These are phyloP conservation scores for Drosophila dives DNA, from an alignment of 2,888 invertebrate genomes.

Conservation along the genomic window DNA sequence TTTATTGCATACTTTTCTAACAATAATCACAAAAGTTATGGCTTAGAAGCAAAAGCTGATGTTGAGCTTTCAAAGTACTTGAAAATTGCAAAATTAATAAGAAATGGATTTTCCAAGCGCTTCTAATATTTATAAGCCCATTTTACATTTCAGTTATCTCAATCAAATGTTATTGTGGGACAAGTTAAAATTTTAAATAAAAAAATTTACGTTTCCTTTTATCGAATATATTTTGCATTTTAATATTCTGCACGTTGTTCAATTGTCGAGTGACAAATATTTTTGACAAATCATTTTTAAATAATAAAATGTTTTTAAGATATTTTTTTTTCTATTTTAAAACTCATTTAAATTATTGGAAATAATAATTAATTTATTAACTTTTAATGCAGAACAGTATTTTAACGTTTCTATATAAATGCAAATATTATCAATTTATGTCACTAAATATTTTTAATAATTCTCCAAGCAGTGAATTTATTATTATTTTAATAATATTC, in stretches of 20 bases:
- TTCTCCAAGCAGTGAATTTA: background rate
- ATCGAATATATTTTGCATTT: background rate
- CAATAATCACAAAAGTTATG: conserved; percentile 2
- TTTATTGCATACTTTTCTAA: background rate
- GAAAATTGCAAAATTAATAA: background rate
- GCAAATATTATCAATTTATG: background rate
- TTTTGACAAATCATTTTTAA: background rate
- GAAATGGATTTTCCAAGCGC: background rate
- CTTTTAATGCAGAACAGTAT: background rate
- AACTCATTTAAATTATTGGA: background rate
- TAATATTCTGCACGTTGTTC: background rate
- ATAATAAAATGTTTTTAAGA: background rate
- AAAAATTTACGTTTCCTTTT: background rate
- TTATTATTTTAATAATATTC: background rate
- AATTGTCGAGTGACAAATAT: background rate
- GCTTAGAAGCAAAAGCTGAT: conserved; percentile 2
- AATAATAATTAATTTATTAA: background rate
- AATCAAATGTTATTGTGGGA: background rate
- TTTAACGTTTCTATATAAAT: background rate
- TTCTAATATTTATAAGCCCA: background rate
- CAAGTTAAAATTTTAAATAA: background rate
- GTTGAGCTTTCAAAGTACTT: background rate
- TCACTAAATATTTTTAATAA: background rate
- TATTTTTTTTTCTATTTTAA: background rate
- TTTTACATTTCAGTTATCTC: background rate